These are phyloP conservation scores for Trachelus iudaicus DNA, from an alignment of 2,888 invertebrate genomes.

Conservation along the genomic window DNA sequence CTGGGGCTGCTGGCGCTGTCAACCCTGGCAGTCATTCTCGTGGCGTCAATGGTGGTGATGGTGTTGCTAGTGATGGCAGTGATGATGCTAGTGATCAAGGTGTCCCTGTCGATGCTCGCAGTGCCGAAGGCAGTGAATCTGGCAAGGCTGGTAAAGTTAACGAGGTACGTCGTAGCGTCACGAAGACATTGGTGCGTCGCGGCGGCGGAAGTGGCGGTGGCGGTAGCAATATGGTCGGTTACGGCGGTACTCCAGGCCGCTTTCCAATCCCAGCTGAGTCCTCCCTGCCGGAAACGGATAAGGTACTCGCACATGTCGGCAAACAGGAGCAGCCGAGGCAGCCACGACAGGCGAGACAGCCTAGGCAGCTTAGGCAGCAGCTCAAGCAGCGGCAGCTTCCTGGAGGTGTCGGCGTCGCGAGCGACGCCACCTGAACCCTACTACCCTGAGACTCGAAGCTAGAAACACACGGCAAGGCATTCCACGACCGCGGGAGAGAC, in stretches of 20 bases:
- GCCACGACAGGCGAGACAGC: not conserved
- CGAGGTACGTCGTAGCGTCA: slow-evolving; percentile 14
- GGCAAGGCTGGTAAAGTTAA: not conserved
- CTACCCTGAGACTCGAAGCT: slow-evolving; percentile 24
- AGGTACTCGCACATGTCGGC: not conserved
- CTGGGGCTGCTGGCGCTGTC: not conserved
- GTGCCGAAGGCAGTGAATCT: not conserved
- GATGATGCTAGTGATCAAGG: slow-evolving; percentile 1
- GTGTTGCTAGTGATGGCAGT: not conserved
- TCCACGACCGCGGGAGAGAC: slow-evolving; percentile 29
- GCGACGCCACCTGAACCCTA: slow-evolving; percentile 40
- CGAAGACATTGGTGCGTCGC: slow-evolving; percentile 14
- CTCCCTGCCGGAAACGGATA: not conserved
- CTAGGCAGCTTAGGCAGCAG: not conserved
- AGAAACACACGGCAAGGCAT: slow-evolving; percentile 41
- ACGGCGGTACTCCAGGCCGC: not conserved
- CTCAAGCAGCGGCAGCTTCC: not conserved
- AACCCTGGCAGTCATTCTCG: not conserved
- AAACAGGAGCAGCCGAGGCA: not conserved
- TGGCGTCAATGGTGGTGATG: not conserved
- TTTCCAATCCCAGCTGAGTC: not conserved
- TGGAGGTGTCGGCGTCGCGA: not conserved
- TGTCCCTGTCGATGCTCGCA: slow-evolving; percentile 2
- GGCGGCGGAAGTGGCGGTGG: not conserved
- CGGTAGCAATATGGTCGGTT: not conserved